Conservation (phyloP, 2,888 invertebrate genomes). For the Artemia sinica region DNA sequence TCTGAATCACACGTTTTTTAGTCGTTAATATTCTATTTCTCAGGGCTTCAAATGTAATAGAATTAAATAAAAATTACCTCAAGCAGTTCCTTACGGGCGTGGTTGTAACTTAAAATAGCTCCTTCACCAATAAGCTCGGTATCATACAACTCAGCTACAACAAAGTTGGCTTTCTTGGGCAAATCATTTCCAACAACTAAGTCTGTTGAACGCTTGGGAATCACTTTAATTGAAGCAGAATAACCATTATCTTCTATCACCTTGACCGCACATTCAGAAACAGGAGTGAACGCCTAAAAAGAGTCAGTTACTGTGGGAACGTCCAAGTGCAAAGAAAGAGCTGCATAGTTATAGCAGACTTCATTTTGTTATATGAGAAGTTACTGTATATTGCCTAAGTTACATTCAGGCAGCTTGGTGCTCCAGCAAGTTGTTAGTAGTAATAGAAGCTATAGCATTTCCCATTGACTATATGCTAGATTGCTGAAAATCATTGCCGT, state of each 20-base stretch:
- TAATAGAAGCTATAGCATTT: no score
- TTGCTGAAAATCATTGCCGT: no score
- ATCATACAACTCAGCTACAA: slow-evolving; percentile 92
- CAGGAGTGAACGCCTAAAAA: slow-evolving; percentile 61
- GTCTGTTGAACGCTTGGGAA: slow-evolving; percentile 73
- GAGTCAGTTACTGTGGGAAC: background rate
- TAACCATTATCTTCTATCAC: slow-evolving; percentile 63
- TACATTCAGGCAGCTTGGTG: background rate
- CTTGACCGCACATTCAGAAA: slow-evolving; percentile 71
- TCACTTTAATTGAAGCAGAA: slow-evolving; percentile 52
- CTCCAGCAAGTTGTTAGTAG: no score
- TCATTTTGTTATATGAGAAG: background rate
- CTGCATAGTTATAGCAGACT: background rate
- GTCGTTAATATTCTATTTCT: no score
- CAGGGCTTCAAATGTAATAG: no score
- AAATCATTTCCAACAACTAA: slow-evolving; percentile 63
- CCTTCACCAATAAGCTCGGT: slow-evolving; percentile 96
- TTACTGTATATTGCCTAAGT: background rate
- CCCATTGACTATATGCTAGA: no score
- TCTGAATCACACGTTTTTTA: no score
- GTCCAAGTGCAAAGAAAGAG: background rate
- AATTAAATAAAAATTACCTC: slow-evolving; percentile 36
- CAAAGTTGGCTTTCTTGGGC: slow-evolving; percentile 58
- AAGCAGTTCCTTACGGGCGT: slow-evolving; percentile 63
- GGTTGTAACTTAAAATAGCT: slow-evolving; percentile 71